phyloP scores from a whole-genome alignment of 2,113 vertebrate species.

The Gracilinanus agilis region DNA sequence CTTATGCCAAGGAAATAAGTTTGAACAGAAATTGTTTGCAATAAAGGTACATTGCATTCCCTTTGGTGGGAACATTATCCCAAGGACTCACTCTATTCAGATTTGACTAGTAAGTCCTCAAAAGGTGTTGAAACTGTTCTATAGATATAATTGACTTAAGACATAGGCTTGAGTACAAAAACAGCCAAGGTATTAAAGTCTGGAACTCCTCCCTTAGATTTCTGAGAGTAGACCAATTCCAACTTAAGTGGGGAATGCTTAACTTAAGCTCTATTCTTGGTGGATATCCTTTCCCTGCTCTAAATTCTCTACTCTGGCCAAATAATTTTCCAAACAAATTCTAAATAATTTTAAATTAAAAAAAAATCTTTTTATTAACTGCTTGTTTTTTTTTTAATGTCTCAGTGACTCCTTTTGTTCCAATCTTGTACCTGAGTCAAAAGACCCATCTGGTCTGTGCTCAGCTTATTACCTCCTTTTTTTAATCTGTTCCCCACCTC shows the following conservation, averaged over 20 bases:
- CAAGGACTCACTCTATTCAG: not conserved
- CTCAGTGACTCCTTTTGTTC: not conserved
- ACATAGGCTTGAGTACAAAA: not conserved
- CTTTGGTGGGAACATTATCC: not conserved
- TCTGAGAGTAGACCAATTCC: not conserved
- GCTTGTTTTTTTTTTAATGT: not conserved
- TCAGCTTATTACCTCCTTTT: not conserved
- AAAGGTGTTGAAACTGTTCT: not conserved
- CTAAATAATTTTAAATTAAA: no score
- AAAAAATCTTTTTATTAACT: not conserved
- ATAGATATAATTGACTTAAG: not conserved
- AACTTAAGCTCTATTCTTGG: not conserved
- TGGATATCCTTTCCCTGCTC: not conserved
- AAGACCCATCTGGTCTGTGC: not conserved
- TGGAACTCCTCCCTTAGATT: not conserved
- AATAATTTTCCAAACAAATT: not conserved
- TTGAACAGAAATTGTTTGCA: not conserved
- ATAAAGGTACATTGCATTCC: no score
- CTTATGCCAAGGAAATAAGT: not conserved
- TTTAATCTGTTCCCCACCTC: not conserved
- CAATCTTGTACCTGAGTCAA: not conserved
- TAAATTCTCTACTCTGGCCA: not conserved
- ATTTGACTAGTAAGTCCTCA: not conserved
- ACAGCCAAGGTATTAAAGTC: not conserved
- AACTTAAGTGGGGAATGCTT: not conserved